These are phyloP conservation scores for Gymnarchus niloticus DNA, from an alignment of 2,113 vertebrate genomes.

Conservation along the genomic window DNA sequence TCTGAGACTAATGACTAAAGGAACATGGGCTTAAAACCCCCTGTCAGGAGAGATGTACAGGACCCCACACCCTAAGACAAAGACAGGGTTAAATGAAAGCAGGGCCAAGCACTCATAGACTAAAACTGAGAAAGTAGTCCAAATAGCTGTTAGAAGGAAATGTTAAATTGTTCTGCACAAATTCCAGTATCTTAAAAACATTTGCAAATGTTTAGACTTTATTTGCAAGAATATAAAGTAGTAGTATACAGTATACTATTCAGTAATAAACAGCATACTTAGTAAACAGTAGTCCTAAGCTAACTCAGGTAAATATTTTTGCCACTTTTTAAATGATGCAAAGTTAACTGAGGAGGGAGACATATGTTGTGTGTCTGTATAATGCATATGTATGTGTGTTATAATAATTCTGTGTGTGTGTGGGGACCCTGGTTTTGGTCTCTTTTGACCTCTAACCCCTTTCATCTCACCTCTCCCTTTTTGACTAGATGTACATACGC, in stretches of 20 bases:
- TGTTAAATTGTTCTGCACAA: not conserved
- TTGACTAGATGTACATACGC: slow-evolving; percentile 81
- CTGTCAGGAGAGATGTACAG: too few species aligned
- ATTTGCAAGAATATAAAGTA: too few species aligned
- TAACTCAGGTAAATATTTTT: not conserved
- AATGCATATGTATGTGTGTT: not conserved
- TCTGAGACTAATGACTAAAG: not conserved
- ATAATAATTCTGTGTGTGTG: not conserved
- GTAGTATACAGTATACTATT: too few species aligned
- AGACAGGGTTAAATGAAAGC: not conserved
- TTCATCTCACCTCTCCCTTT: slow-evolving; percentile 30
- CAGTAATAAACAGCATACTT: too few species aligned
- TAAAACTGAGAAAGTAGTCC: not conserved
- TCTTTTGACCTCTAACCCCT: not conserved
- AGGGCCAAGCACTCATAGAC: not conserved
- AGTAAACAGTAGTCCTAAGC: not conserved
- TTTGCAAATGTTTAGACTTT: not conserved
- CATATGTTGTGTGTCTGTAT: not conserved
- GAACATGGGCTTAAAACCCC: too few species aligned
- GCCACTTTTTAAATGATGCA: not conserved
- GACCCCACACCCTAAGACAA: too few species aligned
- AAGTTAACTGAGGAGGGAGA: not conserved
- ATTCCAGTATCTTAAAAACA: not conserved
- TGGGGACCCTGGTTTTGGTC: not conserved
- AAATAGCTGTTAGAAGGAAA: not conserved